These are phyloP conservation scores for Gambelia wislizenii DNA, from an alignment of 2,797 vertebrate species.

Conservation along the genomic window DNA sequence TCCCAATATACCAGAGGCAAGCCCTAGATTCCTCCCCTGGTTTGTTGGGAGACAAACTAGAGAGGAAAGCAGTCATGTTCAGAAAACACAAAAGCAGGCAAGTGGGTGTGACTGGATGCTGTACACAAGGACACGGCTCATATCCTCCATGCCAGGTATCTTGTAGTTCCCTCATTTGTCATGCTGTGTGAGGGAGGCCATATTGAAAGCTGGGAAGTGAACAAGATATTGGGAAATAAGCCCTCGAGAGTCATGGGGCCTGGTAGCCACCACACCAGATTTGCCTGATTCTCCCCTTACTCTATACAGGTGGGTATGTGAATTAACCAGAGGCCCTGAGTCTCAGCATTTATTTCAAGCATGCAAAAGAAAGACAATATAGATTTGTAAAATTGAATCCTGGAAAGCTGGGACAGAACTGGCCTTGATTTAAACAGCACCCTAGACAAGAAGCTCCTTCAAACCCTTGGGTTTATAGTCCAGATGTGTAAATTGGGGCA, in stretches of 20 bases:
- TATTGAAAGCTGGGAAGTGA: background rate
- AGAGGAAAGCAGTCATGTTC: background rate
- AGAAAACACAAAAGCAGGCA: background rate
- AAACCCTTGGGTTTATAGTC: background rate
- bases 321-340: background rate
- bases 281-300: background rate
- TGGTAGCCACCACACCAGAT: background rate
- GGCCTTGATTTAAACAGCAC: background rate
- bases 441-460: background rate
- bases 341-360: background rate
- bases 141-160: background rate
- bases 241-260: background rate
- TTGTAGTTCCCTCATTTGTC: background rate
- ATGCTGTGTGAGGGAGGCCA: too few relatives aligned
- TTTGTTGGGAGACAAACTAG: background rate
- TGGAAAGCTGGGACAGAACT: background rate
- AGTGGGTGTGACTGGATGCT: too few relatives aligned
- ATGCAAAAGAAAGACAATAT: background rate
- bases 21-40: background rate
- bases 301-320: background rate
- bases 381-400: too few relatives aligned
- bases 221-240: background rate
- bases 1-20: background rate
- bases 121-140: too few relatives aligned
- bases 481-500: background rate